Base-by-base conservation (phyloP, 2,888 invertebrate species). In the Andricus curvator region DNA sequence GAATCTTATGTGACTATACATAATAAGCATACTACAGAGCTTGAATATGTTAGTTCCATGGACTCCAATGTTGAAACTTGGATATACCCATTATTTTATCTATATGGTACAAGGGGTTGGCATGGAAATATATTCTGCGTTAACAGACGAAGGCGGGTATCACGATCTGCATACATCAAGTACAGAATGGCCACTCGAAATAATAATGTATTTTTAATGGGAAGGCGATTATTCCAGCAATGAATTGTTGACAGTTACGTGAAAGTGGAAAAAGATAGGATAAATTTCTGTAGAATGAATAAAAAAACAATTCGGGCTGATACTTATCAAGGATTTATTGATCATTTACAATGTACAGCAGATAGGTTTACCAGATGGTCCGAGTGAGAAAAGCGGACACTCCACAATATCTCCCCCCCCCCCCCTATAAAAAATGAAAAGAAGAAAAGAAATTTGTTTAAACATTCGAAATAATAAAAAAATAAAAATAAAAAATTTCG, bases 1-100 rank as follows among this genome's bases (percentile, higher is more conserved):
- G 84, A 85, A 80, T 86, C 83, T n/a, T 84, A 83, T 29, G 83
- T 85, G 6, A 76, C 82, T 56, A 81, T 85, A 51, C 79, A 84
- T 25, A 81, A 86, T 65, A 82, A 79, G 76, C 79, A 68, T 17
- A 82, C 80, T 1, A 83, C 80, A 81, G 22, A 20, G 29, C 80
- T 87, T 62, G 78, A 84, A 37, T 37, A 37, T 9, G 37, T 37
- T 37, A 8, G 8, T 37, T 37, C 8, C 37, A 8, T 37, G 37
- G 8, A 8, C 8, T 1, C 1, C 8, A 37, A 37, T 8, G 8
- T 37, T 37, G 37, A 37, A 37, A 9, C 8, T 37, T 37, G 9
- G 37, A 37, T 8, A 33, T 37, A 37, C 37, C 37, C 8, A 8
- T 37, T 37, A 8, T 37, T 37, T 37, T 8, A 37, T 37, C 37